phyloP scores from a whole-genome alignment of 2,888 invertebrate species.

The Leptopilina syphax region DNA sequence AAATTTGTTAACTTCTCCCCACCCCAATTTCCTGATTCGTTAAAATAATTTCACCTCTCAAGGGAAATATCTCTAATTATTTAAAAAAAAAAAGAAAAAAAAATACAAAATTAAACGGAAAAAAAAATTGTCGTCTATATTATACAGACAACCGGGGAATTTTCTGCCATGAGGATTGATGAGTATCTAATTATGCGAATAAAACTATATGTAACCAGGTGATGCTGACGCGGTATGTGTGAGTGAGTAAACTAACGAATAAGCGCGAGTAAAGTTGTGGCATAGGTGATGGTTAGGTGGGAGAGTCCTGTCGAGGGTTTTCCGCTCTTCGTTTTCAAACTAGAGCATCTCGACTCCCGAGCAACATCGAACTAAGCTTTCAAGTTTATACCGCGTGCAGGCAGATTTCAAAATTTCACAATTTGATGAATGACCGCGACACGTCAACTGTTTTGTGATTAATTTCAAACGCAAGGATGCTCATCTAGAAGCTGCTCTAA shows the following conservation, averaged over 20 bases:
- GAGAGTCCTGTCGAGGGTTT: constrained; percentile 28
- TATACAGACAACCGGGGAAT: constrained; percentile 53
- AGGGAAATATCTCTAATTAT: not conserved
- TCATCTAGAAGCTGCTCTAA: constrained; percentile 3
- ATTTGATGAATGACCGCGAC: constrained; percentile 68
- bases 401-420: constrained; percentile 64
- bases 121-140: constrained; percentile 41
- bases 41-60: no score
- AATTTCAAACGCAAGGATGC: constrained; percentile 67
- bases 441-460: constrained; percentile 61
- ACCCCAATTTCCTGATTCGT: no score
- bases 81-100: no score
- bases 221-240: constrained; percentile 7
- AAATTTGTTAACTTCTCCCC: no score
- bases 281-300: constrained; percentile 30
- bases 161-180: constrained; percentile 64
- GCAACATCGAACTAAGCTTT: constrained; percentile 50
- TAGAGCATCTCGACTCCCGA: constrained; percentile 37
- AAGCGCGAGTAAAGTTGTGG: constrained; percentile 30
- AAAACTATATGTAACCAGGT: constrained; percentile 58
- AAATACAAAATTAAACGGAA: not conserved
- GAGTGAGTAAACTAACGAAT: constrained; percentile 27
- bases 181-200: constrained; percentile 70
- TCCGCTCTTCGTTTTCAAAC: constrained; percentile 34
- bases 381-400: constrained; percentile 63